Evolutionary conservation across 2,888 invertebrate genomes (phyloP).

Genomic region (Drosophila sordidula): DNA sequence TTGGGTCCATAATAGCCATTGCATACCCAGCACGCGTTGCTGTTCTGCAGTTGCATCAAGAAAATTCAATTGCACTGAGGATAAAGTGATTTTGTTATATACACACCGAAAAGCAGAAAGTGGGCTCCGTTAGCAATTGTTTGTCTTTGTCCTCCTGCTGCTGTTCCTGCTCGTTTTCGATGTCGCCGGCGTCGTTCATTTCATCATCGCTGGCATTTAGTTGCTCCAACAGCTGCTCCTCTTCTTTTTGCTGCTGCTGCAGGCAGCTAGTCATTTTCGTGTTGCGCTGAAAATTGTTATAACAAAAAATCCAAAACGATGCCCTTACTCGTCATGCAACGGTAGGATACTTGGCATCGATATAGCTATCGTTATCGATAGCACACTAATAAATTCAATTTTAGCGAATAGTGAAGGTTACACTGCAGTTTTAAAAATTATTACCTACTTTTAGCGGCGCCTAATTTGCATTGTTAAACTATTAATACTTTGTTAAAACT

Average conservation of each 20-base stretch:
- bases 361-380: slow-evolving; percentile 21
- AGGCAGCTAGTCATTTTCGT: slow-evolving; percentile 76
- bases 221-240: slow-evolving; percentile 60
- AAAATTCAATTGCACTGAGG: background rate
- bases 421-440: too few relatives aligned
- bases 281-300: slow-evolving; percentile 38
- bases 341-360: slow-evolving; percentile 21
- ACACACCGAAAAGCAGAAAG: slow-evolving; percentile 80
- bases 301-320: slow-evolving; percentile 31
- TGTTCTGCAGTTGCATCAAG: slow-evolving; percentile 69
- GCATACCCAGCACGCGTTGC: slow-evolving; percentile 90
- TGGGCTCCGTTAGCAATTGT: slow-evolving; percentile 62
- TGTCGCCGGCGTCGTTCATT: slow-evolving; percentile 58
- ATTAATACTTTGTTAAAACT: background rate
- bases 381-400: too few relatives aligned
- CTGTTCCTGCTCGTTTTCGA: slow-evolving; percentile 31
- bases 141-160: slow-evolving; percentile 46
- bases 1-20: slow-evolving; percentile 97
- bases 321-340: slow-evolving; percentile 23
- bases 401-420: slow-evolving; percentile 11
- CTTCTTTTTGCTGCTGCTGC: slow-evolving; percentile 75
- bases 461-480: background rate
- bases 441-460: too few relatives aligned
- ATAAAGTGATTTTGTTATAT: slow-evolving; percentile 36
- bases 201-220: slow-evolving; percentile 68